Evolutionary conservation across 2,113 vertebrate genomes (phyloP).

Genomic region (Pygathrix nemaeus): DNA sequence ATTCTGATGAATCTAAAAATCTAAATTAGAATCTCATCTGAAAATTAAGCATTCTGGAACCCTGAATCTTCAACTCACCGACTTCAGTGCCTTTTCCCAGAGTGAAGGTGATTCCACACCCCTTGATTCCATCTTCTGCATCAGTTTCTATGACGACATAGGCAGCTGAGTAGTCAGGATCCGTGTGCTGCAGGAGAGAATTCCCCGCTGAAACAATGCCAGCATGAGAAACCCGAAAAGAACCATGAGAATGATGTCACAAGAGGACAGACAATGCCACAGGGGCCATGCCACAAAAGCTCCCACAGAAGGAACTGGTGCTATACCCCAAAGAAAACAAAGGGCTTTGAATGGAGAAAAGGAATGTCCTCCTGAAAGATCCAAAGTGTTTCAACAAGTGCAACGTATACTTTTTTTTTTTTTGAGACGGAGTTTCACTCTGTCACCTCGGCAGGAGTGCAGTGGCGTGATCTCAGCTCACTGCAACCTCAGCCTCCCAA

Average conservation of each 20-base stretch:
- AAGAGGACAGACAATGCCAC: background rate
- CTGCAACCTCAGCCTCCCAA: too few species aligned
- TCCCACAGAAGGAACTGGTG: background rate
- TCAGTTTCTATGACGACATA: slow-evolving; percentile 89
- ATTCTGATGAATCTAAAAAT: too few species aligned
- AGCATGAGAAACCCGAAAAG: background rate
- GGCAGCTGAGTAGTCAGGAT: slow-evolving; percentile 91
- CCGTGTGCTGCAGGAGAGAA: slow-evolving; percentile 85
- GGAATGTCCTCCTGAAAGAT: background rate
- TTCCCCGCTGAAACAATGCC: background rate
- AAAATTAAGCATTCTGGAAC: background rate
- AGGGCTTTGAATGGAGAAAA: background rate
- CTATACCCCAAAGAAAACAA: background rate
- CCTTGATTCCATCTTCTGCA: slow-evolving; percentile 77
- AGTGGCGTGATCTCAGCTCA: too few species aligned
- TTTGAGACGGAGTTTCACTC: too few species aligned
- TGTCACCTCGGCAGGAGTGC: too few species aligned
- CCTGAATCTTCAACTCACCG: slow-evolving; percentile 80
- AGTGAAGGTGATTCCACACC: slow-evolving; percentile 90
- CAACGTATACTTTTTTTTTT: background rate
- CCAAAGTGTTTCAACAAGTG: background rate
- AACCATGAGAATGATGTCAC: background rate
- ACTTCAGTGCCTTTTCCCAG: slow-evolving; percentile 92
- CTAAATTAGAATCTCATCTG: too few species aligned
- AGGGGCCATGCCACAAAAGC: background rate